Evolutionary conservation across 2,888 invertebrate genomes (phyloP), one percentile per base, ranked within the genome.

Genomic region (Zygothrica quintamaculata): DNA sequence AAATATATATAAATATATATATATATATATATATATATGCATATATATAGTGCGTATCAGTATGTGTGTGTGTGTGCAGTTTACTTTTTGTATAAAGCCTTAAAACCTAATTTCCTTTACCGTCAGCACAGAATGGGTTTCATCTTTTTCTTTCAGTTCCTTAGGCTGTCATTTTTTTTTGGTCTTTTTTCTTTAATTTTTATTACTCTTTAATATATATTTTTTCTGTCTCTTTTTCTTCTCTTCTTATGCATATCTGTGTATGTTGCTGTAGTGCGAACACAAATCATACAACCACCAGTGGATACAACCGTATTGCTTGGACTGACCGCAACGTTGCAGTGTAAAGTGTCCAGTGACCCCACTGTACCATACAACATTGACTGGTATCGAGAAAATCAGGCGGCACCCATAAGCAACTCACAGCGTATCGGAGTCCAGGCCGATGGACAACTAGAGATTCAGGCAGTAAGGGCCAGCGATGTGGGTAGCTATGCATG

Each of bases 401-500:
- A 95, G 87, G 88, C 92, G 46, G 92, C 94, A 62, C 93, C 93
- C 65, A 93, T 94, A 1, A 92, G 92, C 67, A 92, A 92, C 29
- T 95, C 94, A 55, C 94, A 94, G 82, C 93, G 96, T 59, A 93
- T 96, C 57, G 94, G 93, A 88, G 94, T 96, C 76, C 93, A 94
- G 62, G 92, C 93, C 29, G 97, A 98, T 88, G 98, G 98, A 4
- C 96, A 96, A 15, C 92, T 98, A 74, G 95, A 95, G 90, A 97
- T 98, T 74, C 94, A 95, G 74, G 97, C 97, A 16, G 97, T 97
- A 46, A 93, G 97, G 62, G 97, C 97, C 1, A 94, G 96, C 48
- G 99, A 99, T 92, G 98, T 98, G 44, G 99, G 99, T 46, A 94
- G 94, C 69, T 99, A 99, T 92, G 95, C 95, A 37, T 99, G 99